A percentile compares a stretch with the other conserved stretches of the same genome.
Evolutionary conservation across 2,797 vertebrate species (phyloP).

Genomic region (Microhierax caerulescens): DNA sequence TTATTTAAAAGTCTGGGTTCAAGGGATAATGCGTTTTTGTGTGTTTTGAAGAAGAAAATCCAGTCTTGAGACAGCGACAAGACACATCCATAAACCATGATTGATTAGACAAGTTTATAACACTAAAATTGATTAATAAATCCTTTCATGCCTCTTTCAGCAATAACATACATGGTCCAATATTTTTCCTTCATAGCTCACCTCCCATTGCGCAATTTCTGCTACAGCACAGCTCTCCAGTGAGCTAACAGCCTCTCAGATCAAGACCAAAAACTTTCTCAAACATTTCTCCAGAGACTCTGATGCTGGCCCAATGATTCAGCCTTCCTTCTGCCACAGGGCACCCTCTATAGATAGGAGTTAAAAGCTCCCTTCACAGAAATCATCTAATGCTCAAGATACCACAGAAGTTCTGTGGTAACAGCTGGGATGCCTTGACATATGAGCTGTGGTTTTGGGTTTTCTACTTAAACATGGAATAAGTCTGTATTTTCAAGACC

Average conservation of each 20-base stretch:
- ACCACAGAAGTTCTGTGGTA: neutral
- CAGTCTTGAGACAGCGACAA: neutral
- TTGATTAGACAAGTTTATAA: neutral
- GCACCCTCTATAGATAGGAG: neutral
- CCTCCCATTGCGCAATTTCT: neutral
- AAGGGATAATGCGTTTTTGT: neutral
- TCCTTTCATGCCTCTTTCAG: neutral
- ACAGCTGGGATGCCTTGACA: neutral
- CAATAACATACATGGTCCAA: neutral
- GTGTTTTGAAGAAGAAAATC: neutral
- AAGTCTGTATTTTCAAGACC: neutral
- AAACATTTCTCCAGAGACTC: neutral
- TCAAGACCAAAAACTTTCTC: neutral
- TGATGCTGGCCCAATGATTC: neutral
- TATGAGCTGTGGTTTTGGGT: neutral
- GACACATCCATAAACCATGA: neutral
- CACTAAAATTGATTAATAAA: neutral
- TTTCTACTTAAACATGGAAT: neutral
- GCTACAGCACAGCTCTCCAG: neutral
- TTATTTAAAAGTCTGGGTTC: neutral
- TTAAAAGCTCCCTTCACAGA: neutral
- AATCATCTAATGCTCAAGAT: neutral
- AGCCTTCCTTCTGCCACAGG: neutral
- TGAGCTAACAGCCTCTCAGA: neutral
- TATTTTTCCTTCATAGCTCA: neutral